A percentile compares a stretch with the other conserved stretches of the same genome.
phyloP scores from a whole-genome alignment of 2,888 invertebrate species.

The Acronicta aceris region DNA sequence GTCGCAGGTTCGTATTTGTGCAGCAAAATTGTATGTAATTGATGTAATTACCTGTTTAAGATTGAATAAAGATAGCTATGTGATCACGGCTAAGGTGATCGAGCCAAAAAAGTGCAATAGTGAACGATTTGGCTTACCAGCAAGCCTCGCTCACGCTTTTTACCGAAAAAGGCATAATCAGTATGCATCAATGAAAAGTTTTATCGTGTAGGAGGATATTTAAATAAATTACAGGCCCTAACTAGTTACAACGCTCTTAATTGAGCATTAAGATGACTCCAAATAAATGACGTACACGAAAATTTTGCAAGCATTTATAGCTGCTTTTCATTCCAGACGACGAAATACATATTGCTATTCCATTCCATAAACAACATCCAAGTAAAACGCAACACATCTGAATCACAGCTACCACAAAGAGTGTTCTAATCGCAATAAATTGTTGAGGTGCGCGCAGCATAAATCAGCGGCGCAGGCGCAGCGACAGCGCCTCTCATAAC shows the following conservation, averaged over 20 bases:
- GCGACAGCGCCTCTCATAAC: slow-evolving; percentile 69
- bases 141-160: slow-evolving; percentile 24
- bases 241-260: slow-evolving; percentile 17
- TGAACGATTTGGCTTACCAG: slow-evolving; percentile 16
- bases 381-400: slow-evolving; percentile 49
- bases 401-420: slow-evolving; percentile 62
- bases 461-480: slow-evolving; percentile 62
- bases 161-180: slow-evolving; percentile 27
- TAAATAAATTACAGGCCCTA: slow-evolving; percentile 31
- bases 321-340: slow-evolving; percentile 29
- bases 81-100: slow-evolving; percentile 36
- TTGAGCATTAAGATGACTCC: slow-evolving; percentile 15
- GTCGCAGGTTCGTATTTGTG: slow-evolving; percentile 37
- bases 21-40: slow-evolving; percentile 42
- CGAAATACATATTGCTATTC: slow-evolving; percentile 37
- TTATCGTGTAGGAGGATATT: slow-evolving; percentile 4
- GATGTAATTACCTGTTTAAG: slow-evolving; percentile 40
- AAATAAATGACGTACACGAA: slow-evolving; percentile 13
- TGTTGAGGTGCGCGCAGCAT: slow-evolving; percentile 60
- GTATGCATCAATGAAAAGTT: slow-evolving; percentile 37
- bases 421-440: slow-evolving; percentile 68
- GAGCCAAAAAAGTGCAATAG: slow-evolving; percentile 29
- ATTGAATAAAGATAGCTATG: slow-evolving; percentile 38
- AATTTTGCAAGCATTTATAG: slow-evolving; percentile 17
- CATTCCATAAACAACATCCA: slow-evolving; percentile 35